Conservation (phyloP, 1,140 invertebrate species). For the Drosophila leontia region DNA sequence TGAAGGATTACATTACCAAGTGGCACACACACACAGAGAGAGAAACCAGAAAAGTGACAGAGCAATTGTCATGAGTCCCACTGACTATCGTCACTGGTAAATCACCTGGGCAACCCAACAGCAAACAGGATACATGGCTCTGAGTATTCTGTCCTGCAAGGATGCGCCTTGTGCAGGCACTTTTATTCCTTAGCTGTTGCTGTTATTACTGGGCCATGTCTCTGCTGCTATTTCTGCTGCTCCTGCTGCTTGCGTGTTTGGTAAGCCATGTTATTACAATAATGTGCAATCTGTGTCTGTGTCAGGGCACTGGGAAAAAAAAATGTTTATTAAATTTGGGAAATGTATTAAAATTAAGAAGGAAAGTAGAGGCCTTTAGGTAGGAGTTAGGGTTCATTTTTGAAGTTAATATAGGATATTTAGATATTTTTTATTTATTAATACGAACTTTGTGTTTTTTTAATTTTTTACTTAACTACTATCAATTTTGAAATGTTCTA, state of each 20-base stretch:
- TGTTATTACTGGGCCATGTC: conserved; percentile 35
- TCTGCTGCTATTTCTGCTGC: conserved; percentile 34
- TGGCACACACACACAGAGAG: conserved; percentile 24
- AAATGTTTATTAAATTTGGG: not conserved
- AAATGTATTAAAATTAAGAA: not conserved
- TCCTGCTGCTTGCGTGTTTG: conserved; percentile 69
- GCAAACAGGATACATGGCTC: conserved; percentile 9
- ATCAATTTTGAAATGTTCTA: too few species aligned
- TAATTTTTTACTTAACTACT: too few species aligned
- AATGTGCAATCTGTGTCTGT: conserved; percentile 55
- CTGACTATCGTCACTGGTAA: conserved; percentile 57
- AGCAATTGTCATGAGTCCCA: conserved; percentile 67
- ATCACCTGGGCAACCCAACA: conserved; percentile 73
- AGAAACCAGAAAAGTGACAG: not conserved
- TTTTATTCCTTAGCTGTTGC: conserved; percentile 42
- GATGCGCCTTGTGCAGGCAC: conserved; percentile 46
- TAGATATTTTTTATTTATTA: too few species aligned
- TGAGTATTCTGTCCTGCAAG: conserved; percentile 14
- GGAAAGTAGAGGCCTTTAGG: not conserved
- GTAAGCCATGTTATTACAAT: conserved; percentile 83
- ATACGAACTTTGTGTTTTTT: too few species aligned
- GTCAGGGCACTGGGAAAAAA: not conserved
- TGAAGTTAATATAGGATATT: not conserved
- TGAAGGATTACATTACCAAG: conserved; percentile 67
- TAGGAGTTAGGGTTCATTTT: not conserved